These are phyloP conservation scores for Acrossocheilus fasciatus DNA, from an alignment of 2,797 vertebrate species.

Conservation along the genomic window DNA sequence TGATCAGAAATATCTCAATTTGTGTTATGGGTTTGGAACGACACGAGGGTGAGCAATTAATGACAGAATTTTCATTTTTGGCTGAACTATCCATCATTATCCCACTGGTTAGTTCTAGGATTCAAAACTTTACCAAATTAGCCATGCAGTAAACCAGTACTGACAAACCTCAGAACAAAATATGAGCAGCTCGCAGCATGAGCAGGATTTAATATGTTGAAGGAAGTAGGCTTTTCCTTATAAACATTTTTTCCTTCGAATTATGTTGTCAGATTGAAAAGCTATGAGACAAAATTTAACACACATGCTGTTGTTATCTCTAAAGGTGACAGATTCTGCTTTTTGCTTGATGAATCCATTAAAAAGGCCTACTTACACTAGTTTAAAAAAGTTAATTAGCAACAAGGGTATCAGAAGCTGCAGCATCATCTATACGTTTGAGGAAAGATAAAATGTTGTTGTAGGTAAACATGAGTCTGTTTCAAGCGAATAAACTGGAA, in stretches of 20 bases:
- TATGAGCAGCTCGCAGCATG: neutral
- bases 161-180: slow-evolving; percentile 33
- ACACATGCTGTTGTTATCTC: slow-evolving; percentile 21
- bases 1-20: neutral
- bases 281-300: slow-evolving; percentile 14
- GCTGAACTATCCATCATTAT: neutral
- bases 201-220: neutral
- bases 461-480: neutral
- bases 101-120: neutral
- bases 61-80: neutral
- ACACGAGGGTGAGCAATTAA: neutral
- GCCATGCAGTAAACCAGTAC: slow-evolving; percentile 49
- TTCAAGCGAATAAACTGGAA: neutral
- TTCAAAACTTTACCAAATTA: neutral
- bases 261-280: slow-evolving; percentile 7
- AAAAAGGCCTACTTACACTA: slow-evolving; percentile 12
- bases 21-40: neutral
- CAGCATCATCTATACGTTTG: slow-evolving; percentile 2
- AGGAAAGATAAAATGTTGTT: neutral
- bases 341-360: slow-evolving; percentile 46
- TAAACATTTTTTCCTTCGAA: neutral
- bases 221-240: slow-evolving; percentile 1
- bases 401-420: neutral
- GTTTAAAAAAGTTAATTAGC: slow-evolving; percentile 1
- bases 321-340: slow-evolving; percentile 34